Conservation (phyloP, 2,888 invertebrate species). For the Mantis religiosa region DNA sequence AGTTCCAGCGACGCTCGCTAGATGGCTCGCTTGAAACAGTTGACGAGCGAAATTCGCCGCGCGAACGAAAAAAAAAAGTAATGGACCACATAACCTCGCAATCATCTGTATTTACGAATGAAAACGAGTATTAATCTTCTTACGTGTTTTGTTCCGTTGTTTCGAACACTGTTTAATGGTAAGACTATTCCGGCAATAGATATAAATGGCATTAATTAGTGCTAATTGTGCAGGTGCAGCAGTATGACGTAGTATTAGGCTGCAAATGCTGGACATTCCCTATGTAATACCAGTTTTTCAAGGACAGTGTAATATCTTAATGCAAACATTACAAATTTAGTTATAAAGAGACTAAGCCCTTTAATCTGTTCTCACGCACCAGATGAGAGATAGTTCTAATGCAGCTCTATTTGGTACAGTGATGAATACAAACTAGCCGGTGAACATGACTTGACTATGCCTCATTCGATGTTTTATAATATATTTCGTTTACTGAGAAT, state of each 20-base stretch:
- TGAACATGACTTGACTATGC: neutral
- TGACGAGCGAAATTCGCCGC: constrained; percentile 7
- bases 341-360: neutral
- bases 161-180: neutral
- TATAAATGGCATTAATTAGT: neutral
- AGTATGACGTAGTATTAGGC: constrained; percentile 2
- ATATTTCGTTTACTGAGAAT: no score
- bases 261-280: neutral
- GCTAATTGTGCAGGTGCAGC: constrained; percentile 1
- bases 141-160: neutral
- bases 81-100: constrained; percentile 7
- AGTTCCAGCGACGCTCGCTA: constrained; percentile 5
- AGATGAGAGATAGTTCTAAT: neutral
- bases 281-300: constrained; percentile 4
- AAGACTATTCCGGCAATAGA: neutral
- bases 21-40: constrained; percentile 14
- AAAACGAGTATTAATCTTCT: neutral
- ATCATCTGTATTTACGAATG: neutral
- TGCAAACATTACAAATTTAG: neutral
- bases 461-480: neutral
- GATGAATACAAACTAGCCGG: neutral
- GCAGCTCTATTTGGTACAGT: neutral
- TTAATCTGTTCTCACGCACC: neutral
- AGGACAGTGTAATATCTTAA: neutral
- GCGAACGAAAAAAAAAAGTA: neutral